A percentile compares a stretch with the other conserved stretches of the same genome.
Conservation (phyloP, 2,797 vertebrate species). For the Agapornis canus region DNA sequence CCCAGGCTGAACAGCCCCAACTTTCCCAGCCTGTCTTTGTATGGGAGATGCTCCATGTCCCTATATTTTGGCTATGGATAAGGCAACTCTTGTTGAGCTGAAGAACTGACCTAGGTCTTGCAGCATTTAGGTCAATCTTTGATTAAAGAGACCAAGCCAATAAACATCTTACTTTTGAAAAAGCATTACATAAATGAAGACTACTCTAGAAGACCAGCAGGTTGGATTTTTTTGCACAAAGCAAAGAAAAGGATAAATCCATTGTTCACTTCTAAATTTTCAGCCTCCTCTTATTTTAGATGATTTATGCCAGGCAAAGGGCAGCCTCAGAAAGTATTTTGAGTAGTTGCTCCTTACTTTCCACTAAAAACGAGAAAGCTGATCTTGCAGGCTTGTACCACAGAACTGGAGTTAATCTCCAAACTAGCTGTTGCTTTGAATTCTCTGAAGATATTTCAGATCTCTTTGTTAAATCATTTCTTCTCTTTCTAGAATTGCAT, state of each 20-base stretch:
- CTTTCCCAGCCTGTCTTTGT: no score
- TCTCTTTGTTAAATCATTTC: neutral
- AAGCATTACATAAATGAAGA: neutral
- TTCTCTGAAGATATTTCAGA: constrained; percentile 1
- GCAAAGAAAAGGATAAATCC: neutral
- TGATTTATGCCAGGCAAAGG: neutral
- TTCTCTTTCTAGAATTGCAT: neutral
- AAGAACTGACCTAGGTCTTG: neutral
- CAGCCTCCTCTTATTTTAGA: neutral
- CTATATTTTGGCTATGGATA: neutral
- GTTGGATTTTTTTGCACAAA: neutral
- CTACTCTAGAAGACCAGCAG: neutral
- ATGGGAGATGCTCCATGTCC: no score
- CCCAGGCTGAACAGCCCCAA: no score
- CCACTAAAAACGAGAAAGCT: neutral
- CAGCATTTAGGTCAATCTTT: neutral
- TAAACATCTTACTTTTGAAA: neutral
- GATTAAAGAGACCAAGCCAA: neutral
- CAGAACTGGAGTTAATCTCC: neutral
- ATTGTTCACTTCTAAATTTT: neutral
- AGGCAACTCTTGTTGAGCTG: neutral
- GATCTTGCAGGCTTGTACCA: neutral
- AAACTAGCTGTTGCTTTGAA: neutral
- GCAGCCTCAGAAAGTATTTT: neutral
- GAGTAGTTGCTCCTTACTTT: neutral